Base-by-base conservation (phyloP, 1,140 invertebrate genomes). In the Cylas formicarius region DNA sequence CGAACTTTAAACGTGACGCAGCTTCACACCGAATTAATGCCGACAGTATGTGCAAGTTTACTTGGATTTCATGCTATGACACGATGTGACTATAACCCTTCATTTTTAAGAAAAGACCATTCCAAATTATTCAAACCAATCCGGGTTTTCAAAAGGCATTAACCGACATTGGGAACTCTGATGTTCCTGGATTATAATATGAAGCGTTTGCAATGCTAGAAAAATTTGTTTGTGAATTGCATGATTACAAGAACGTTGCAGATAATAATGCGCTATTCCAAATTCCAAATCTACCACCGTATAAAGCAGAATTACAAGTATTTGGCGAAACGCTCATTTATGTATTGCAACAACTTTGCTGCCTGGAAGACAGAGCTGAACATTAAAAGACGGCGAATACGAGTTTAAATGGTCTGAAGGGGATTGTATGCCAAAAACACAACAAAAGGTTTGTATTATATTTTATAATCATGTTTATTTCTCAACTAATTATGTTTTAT, bases 61-160 rank as follows among this genome's bases (percentile, higher is more conserved):
- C 56, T 56, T 42, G 59, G 51, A 35, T 61, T 63, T 23, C 63
- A 66, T 51, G 61, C 63, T 3, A 41, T 66, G 0, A 67, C 61
- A n/a, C 61, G 62, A 21, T 66, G 64, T 49, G 64, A 66, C 44
- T 67, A 52, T 34, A 66, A 65, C 45, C 62, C 59, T 32, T 44
- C 56, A 8, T 63, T 58, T 37, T 53, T 49, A 29, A 3, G 16
- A 29, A 29, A 29, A 29, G 16, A 16, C 27, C 27, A 29, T 29
- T 29, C 16, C 3, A 29, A 29, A 29, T 29, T 4, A 3, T 29
- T 3, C 11, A 29, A 9, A 9, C 11, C 4, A 29, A 29, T 9
- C 5, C 4, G 27, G 27, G 16, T 29, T 29, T 13, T 9, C 9
- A 29, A 29, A 29, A 29, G 3, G 27, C 27, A 9, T 9, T 9